Evolutionary conservation across 2,797 vertebrate species (phyloP), one percentile per base, ranked within the genome.

Genomic region (Lepilemur ruficaudatus): DNA sequence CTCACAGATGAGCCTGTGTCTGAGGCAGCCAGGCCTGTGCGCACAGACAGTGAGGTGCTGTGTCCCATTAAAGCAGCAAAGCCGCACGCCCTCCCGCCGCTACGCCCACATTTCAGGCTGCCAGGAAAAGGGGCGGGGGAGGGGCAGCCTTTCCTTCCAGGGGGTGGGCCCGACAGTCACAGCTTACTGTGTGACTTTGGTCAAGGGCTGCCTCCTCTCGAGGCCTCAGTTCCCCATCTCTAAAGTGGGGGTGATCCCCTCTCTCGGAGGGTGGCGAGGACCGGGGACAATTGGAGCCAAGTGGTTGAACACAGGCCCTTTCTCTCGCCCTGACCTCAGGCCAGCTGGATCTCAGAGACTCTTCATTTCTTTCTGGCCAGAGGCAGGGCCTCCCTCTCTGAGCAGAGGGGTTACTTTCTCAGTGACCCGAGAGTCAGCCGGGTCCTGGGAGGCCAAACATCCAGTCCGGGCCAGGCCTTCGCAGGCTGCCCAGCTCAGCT

Each of bases 1-100:
- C 63, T 91, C 79, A 95, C 93, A 98, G 89, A 87, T 15, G 32
- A 70, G 83, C 92, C 87, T 91, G 96, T 97, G 96, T 95, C 80
- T 92, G 70, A 23, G 76, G 85, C 75, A 48, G 95, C 80, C 2
- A 0, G 69, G 80, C 59, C 96, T 84, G 95, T 72, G 91, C 65
- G 0, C 59, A 18, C 69, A 76, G 86, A 87, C 93, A 93, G 80
- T 10, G 73, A 88, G 90, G 79, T 69, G 92, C 73, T 83, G 46
- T 78, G 87, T 89, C 28, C 6, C 23, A 32, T 83, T 89, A 57
- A 81, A 83, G 85, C 43, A 84, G 92, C 59, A 50, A n/a, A 57
- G 35, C 20, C 9, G 17, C 9, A 4, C 65, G 22, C 80, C 11
- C 63, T 43, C 43, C 81, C 46, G 9, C 30, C 69, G 85, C 69